phyloP scores from a whole-genome alignment of 1,140 invertebrate species.

The Campoletis sonorensis region DNA sequence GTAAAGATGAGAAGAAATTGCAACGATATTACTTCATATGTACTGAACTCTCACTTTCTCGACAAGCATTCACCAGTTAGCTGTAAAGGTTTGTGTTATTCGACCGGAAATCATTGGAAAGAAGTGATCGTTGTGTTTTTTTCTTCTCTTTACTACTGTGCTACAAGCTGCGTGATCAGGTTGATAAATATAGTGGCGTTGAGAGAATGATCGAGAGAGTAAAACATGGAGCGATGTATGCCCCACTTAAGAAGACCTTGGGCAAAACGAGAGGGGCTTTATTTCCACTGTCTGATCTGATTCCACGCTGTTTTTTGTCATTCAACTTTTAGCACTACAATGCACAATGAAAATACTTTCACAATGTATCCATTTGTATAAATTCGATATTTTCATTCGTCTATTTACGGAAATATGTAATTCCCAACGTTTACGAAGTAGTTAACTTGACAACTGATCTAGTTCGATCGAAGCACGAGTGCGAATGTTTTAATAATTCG shows the following conservation, averaged over 20 bases:
- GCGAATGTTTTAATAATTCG: not conserved
- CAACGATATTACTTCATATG: not conserved
- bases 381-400: not conserved
- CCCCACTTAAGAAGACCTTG: slow-evolving; percentile 35
- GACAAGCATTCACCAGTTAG: not conserved
- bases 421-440: not conserved
- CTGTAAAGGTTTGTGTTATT: slow-evolving; percentile 1
- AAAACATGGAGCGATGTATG: slow-evolving; percentile 3
- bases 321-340: not conserved
- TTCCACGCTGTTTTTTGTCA: not conserved
- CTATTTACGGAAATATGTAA: not conserved
- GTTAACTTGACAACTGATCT: no score
- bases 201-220: slow-evolving; percentile 24
- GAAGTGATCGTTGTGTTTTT: slow-evolving; percentile 2
- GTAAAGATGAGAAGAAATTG: not conserved
- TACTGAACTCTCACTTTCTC: slow-evolving; percentile 19
- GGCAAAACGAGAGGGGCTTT: slow-evolving; percentile 5
- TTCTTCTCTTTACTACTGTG: not conserved
- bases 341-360: not conserved
- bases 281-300: slow-evolving; percentile 22
- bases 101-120: slow-evolving; percentile 1
- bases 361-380: not conserved
- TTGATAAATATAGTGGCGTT: slow-evolving; percentile 13
- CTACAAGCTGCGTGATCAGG: slow-evolving; percentile 9
- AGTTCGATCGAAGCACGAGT: not conserved